Conservation (phyloP, 1,140 invertebrate genomes). For the Aleiodes sp. region DNA sequence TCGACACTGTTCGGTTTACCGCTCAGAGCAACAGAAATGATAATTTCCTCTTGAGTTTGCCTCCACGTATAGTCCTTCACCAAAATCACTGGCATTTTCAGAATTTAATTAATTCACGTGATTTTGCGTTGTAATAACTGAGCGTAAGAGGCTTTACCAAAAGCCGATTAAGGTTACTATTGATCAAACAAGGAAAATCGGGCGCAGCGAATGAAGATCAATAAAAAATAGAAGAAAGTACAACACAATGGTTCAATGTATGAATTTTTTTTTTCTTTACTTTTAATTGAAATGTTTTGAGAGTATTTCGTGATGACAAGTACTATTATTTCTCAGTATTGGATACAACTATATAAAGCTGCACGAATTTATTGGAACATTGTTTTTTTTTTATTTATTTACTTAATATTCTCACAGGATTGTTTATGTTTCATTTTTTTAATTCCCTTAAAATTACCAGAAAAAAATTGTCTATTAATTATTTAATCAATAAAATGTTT, state of each 20-base stretch:
- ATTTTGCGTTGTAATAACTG: too few species aligned
- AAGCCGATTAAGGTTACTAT: conserved; percentile 37
- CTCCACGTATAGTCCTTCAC: conserved; percentile 77
- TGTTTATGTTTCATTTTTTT: neutral
- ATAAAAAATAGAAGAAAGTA: too few species aligned
- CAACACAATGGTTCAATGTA: conserved; percentile 42
- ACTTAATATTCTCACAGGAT: neutral
- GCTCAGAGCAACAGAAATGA: conserved; percentile 69
- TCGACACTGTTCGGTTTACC: conserved; percentile 69
- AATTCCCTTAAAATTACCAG: neutral
- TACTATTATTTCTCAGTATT: conserved; percentile 50
- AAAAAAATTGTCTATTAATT: conserved; percentile 2
- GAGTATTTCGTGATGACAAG: conserved; percentile 59
- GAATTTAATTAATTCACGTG: conserved; percentile 1
- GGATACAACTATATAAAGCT: conserved; percentile 48
- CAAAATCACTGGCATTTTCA: conserved; percentile 73
- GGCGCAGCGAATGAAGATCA: conserved; percentile 17
- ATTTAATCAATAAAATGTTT: too few species aligned
- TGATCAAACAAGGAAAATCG: conserved; percentile 45
- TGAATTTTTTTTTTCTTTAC: conserved; percentile 54
- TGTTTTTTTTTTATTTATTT: neutral
- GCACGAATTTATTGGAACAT: conserved; percentile 12
- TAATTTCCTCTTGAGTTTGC: conserved; percentile 69
- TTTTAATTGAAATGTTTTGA: conserved; percentile 61
- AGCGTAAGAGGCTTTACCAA: too few species aligned